Evolutionary conservation across 2,797 vertebrate genomes (phyloP).

Genomic region (Urophycis tenuis): DNA sequence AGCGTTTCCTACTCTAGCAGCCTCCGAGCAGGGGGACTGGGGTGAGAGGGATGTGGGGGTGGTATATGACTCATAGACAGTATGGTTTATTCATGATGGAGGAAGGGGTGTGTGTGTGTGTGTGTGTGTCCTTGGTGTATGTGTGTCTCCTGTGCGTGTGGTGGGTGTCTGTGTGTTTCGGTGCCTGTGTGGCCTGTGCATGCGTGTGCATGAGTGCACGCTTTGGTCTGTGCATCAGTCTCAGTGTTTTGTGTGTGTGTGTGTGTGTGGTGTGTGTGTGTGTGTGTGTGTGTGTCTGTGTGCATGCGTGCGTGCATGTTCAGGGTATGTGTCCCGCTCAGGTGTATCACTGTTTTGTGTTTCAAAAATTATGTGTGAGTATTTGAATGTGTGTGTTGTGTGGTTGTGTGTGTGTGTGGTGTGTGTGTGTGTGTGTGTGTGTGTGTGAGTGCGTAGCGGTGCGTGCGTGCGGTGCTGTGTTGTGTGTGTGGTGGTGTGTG

Average conservation of each 20-base stretch:
- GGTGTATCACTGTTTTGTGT: slow-evolving; percentile 7
- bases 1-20: slow-evolving; percentile 69
- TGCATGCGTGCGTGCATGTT: slow-evolving; percentile 21
- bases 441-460: slow-evolving; percentile 36
- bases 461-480: slow-evolving; percentile 9
- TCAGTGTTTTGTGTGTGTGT: not conserved
- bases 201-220: not conserved
- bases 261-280: slow-evolving; percentile 30
- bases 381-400: slow-evolving; percentile 12
- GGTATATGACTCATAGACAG: slow-evolving; percentile 73
- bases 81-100: slow-evolving; percentile 76
- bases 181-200: slow-evolving; percentile 9
- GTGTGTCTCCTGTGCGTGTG: slow-evolving; percentile 19
- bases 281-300: slow-evolving; percentile 42
- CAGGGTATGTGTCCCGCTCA: slow-evolving; percentile 24
- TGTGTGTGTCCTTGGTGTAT: slow-evolving; percentile 32
- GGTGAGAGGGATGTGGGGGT: slow-evolving; percentile 67
- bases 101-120: slow-evolving; percentile 59
- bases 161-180: slow-evolving; percentile 6
- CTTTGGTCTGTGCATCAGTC: slow-evolving; percentile 19
- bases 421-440: slow-evolving; percentile 41
- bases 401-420: slow-evolving; percentile 25
- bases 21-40: slow-evolving; percentile 63
- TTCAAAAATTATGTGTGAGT: slow-evolving; percentile 15
- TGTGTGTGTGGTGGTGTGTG: slow-evolving; percentile 36